Percentiles rank a stretch among this genome's conserved stretches.
Evolutionary conservation across 2,113 vertebrate genomes (phyloP).

Genomic region (Tachycineta bicolor): DNA sequence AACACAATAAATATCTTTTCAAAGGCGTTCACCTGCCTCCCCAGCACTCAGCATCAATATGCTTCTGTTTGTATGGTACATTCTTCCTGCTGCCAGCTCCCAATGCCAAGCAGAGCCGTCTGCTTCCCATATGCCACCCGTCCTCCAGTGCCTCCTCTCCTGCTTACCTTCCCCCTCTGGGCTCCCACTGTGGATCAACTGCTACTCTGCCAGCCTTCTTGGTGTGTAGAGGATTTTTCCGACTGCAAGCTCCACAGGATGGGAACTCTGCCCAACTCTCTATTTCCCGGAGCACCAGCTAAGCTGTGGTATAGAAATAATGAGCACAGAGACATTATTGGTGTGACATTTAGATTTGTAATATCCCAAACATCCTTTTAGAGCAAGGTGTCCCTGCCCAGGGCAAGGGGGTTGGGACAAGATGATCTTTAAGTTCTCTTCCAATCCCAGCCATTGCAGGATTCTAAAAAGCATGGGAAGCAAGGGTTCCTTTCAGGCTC

Average conservation of each 20-base stretch:
- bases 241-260: background rate
- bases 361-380: background rate
- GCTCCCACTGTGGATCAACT: background rate
- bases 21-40: background rate
- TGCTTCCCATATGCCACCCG: constrained; percentile 49
- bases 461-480: background rate
- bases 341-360: background rate
- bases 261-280: background rate
- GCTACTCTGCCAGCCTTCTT: constrained; percentile 8
- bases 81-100: background rate
- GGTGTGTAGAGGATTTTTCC: background rate
- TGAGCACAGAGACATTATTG: background rate
- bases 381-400: background rate
- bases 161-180: constrained; percentile 18
- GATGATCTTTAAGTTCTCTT: background rate
- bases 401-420: background rate
- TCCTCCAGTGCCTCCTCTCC: constrained; percentile 32
- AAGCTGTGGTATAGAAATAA: background rate
- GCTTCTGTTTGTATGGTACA: background rate
- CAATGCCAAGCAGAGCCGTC: background rate
- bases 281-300: background rate
- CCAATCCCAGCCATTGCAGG: background rate
- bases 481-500: background rate
- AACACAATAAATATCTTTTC: background rate
- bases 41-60: background rate